Evolutionary conservation across 2,113 vertebrate genomes (phyloP).

Genomic region (Lophochroa leadbeateri): DNA sequence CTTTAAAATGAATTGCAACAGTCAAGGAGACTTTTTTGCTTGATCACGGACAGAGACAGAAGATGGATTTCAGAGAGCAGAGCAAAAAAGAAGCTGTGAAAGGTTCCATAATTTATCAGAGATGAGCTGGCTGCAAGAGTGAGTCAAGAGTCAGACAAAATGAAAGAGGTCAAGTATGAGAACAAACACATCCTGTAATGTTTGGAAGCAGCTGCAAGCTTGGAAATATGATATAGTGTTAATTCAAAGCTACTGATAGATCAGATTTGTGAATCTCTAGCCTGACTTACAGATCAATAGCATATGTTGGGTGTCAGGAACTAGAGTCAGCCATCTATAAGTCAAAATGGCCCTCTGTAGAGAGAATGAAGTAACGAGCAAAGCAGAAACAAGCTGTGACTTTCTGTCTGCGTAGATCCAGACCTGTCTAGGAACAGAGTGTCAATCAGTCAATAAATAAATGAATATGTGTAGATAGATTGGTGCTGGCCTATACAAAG

Average conservation of each 20-base stretch:
- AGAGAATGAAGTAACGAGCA: background rate
- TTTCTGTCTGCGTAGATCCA: background rate
- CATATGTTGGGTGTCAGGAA: background rate
- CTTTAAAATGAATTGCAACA: slow-evolving; percentile 8
- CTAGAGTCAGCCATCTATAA: background rate
- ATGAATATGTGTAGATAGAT: background rate
- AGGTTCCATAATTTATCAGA: background rate
- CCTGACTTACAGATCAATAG: background rate
- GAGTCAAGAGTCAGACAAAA: background rate
- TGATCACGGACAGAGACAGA: background rate
- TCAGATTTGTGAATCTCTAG: background rate
- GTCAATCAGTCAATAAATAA: background rate
- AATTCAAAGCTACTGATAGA: background rate
- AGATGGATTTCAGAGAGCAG: background rate
- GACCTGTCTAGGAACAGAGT: background rate
- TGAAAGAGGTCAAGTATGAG: slow-evolving; percentile 13
- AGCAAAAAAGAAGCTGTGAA: background rate
- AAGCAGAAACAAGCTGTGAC: background rate
- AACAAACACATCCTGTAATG: slow-evolving; percentile 2
- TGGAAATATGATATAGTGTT: background rate
- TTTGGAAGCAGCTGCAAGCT: background rate
- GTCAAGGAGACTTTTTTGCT: background rate
- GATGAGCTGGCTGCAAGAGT: background rate
- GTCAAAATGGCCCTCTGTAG: background rate
- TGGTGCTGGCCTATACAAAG: background rate